Evolutionary conservation across 1,140 invertebrate species (phyloP).

Genomic region (Tribolium madens): DNA sequence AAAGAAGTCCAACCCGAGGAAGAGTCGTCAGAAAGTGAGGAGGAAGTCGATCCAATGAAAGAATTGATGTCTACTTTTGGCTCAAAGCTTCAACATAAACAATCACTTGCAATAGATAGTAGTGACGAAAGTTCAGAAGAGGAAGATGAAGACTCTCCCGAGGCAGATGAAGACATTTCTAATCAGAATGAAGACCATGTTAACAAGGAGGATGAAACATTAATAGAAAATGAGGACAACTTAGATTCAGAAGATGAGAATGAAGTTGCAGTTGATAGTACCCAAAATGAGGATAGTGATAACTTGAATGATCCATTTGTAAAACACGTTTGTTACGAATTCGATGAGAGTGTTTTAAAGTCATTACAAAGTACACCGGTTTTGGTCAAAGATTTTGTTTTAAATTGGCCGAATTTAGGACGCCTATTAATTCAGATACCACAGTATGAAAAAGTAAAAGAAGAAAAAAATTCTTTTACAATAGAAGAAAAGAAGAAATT

Average conservation of each 20-base stretch:
- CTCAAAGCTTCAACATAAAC: conserved; percentile 53
- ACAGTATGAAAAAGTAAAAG: conserved; percentile 63
- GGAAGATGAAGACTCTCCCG: conserved; percentile 47
- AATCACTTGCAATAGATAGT: conserved; percentile 59
- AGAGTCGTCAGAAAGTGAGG: conserved; percentile 52
- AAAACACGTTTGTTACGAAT: conserved; percentile 74
- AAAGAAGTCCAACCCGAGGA: not conserved
- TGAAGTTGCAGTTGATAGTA: conserved; percentile 50
- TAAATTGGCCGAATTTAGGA: conserved; percentile 73
- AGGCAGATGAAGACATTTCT: conserved; percentile 49
- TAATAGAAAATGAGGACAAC: conserved; percentile 46
- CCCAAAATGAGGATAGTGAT: conserved; percentile 63
- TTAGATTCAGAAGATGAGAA: conserved; percentile 62
- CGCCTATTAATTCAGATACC: conserved; percentile 73
- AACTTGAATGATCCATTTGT: conserved; percentile 72
- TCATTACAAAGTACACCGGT: conserved; percentile 67
- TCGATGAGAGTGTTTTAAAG: conserved; percentile 71
- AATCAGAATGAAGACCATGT: conserved; percentile 50
- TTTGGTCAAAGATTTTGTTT: conserved; percentile 62
- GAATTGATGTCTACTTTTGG: conserved; percentile 71
- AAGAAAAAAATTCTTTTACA: conserved; percentile 63
- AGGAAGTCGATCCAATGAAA: conserved; percentile 67
- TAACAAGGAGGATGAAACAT: conserved; percentile 47
- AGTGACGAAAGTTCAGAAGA: conserved; percentile 54
- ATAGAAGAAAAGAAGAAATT: conserved; percentile 71